Base-by-base conservation (phyloP, 1,140 invertebrate genomes). In the Macrobrachium nipponense region DNA sequence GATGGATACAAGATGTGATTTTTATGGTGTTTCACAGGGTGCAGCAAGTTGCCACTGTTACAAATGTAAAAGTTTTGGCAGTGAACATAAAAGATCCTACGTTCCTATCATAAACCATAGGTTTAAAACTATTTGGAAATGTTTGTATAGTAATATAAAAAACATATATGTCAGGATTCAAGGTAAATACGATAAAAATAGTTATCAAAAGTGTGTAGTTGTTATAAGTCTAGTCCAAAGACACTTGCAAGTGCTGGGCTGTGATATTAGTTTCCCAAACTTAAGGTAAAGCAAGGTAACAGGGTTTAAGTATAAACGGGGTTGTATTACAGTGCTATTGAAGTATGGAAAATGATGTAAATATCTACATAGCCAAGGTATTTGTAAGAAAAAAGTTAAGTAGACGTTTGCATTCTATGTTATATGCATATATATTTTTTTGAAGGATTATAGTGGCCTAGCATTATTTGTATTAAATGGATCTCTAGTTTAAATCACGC, bases 341-440 rank as follows among this genome's bases (percentile, higher is more conserved):
- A 77, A 64, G 58, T 20, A 23, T 83, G 72, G 81, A 83, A 83
- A 43, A 14, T 62, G 73, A 83, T n/a, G 64, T 83, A 23, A 76
- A 76, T 15, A 43, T 18, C 7, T 51, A 17, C 18, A 20, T 83
- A 44, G 17, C 36, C 12, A 62, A 20, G 58, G 64, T 8, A 44
- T 36, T n/a, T 17, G 18, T 66, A 83, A 73, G 60, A 77, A 77
- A 51, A n/a, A 58, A 43, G 44, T 2, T 83, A 58, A 15, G 60
- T 76, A 36, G 64, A 27, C 23, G 73, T 62, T 58, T 83, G n/a
- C 81, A 83, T 61, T 83, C 81, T 51, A 83, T 83, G 17, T 61
- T 83, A 10, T 83, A 77, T 62, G 60, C 81, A 15, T 83, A 44
- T 75, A 76, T 83, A 61, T 43, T 83, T n/a, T n/a, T 5, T 15